These are phyloP conservation scores for Digitonthophagus gazella DNA, from an alignment of 2,888 invertebrate genomes.

Conservation along the genomic window DNA sequence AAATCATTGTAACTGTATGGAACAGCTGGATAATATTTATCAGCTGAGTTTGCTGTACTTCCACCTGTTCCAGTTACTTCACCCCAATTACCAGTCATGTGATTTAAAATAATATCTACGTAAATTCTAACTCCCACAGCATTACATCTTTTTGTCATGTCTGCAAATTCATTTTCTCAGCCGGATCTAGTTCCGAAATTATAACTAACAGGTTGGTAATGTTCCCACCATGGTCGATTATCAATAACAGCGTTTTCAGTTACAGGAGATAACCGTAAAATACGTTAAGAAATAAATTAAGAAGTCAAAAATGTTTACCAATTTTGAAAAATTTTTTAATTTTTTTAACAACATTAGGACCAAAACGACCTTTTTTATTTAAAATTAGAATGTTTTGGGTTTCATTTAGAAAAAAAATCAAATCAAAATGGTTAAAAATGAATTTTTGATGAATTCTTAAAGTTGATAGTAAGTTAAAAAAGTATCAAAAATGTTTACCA, in stretches of 20 bases:
- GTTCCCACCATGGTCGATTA: slow-evolving; percentile 80
- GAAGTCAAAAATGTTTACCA: too few relatives aligned
- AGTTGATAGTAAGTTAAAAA: too few relatives aligned
- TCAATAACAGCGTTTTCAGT: slow-evolving; percentile 64
- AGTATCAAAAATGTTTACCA: too few relatives aligned
- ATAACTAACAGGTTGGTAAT: slow-evolving; percentile 86
- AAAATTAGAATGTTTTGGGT: too few relatives aligned
- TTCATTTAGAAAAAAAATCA: too few relatives aligned
- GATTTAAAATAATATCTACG: slow-evolving; percentile 81
- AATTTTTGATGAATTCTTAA: too few relatives aligned
- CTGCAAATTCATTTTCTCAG: slow-evolving; percentile 65
- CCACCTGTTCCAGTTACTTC: slow-evolving; percentile 63
- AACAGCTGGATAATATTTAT: slow-evolving; percentile 56
- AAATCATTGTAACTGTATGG: slow-evolving; percentile 70
- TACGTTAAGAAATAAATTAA: background rate
- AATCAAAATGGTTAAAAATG: too few relatives aligned
- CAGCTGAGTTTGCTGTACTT: slow-evolving; percentile 53
- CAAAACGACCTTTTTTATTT: too few relatives aligned
- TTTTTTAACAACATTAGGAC: too few relatives aligned
- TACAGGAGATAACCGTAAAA: slow-evolving; percentile 66
- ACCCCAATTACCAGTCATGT: slow-evolving; percentile 65
- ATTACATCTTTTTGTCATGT: slow-evolving; percentile 81
- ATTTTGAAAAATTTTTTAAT: too few relatives aligned
- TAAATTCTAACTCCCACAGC: slow-evolving; percentile 78
- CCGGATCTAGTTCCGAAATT: slow-evolving; percentile 74